Base-by-base conservation (phyloP, 2,113 vertebrate genomes). In the Plestiodon gilberti region DNA sequence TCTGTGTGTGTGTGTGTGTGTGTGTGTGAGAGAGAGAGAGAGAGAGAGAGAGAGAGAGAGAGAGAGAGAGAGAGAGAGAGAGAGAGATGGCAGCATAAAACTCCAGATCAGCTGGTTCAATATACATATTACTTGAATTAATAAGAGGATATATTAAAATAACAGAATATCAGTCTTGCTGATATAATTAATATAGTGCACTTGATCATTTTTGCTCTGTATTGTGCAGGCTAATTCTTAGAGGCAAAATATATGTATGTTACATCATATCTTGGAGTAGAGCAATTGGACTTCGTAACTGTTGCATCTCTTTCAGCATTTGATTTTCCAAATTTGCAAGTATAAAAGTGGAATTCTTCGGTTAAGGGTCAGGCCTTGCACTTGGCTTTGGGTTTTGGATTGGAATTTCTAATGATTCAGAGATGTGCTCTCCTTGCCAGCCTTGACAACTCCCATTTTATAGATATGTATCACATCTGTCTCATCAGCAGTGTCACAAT, bases 101-200 rank as follows among this genome's bases (percentile, higher is more conserved):
- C n/a, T 81, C 59, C 64, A 52, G 70, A 23, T 78, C 35, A 81
- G 43, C 23, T 64, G 22, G 13, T 67, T 85, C 30, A 35, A 57
- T 40, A 78, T 76, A 77, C 73, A 52, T 33, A 65, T 75, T 35
- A 84, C 25, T 75, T 84, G 73, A 76, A 84, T 76, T 84, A 17
- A 70, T 69, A 78, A 69, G 25, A 69, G 30, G n/a, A 25, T 38
- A 28, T 6, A 23, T 59, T 75, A 33, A 69, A 82, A 52, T 82
- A 48, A 79, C 48, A 30, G 57, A 28, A 11, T 75, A 17, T 43
- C 23, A 18, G 28, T 9, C n/a, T 20, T 38, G 33, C n/a, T 38
- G 33, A 28, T 43, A 61, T 59, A 35, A 62, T 83, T 14, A 62
- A 62, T 83, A 62, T 55, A 74, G 25, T n/a, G 2, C 30, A 74